Evolutionary conservation across 2,797 vertebrate species (phyloP).

Genomic region (Oreonectes daqikongensis): DNA sequence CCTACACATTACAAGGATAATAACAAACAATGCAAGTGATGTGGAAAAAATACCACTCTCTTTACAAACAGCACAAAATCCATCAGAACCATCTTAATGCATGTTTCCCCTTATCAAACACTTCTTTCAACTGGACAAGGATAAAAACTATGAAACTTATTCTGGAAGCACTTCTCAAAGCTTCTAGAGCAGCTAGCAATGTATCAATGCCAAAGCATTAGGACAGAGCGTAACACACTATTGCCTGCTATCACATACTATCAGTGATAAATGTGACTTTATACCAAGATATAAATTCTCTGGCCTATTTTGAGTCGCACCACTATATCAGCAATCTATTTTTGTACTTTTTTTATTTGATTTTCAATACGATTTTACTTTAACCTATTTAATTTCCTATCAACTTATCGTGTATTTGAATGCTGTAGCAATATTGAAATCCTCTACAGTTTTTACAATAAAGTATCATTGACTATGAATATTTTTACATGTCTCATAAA

Average conservation of each 20-base stretch:
- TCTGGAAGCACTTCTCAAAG: not conserved
- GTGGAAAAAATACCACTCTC: not conserved
- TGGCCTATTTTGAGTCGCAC: constrained; percentile 4
- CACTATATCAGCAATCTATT: constrained; percentile 2
- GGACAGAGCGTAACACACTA: constrained; percentile 11
- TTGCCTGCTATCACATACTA: constrained; percentile 3
- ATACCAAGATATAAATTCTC: not conserved
- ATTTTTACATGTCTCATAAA: not conserved
- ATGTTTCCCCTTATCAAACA: constrained; percentile 7
- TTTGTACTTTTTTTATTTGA: constrained; percentile 9
- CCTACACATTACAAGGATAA: constrained; percentile 14
- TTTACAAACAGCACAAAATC: not conserved
- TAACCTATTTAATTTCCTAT: constrained; percentile 5
- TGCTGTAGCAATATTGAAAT: not conserved
- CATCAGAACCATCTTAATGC: not conserved
- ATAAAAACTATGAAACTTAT: not conserved
- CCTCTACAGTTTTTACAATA: not conserved
- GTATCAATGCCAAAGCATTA: constrained; percentile 15
- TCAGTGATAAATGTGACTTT: constrained; percentile 16
- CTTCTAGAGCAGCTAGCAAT: not conserved
- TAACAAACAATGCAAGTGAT: not conserved
- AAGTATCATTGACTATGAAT: not conserved
- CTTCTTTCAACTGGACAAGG: not conserved
- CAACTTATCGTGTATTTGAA: constrained; percentile 1
- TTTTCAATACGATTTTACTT: not conserved